Evolutionary conservation across 2,888 invertebrate species (phyloP).

Genomic region (Chloroclystis v-ata): DNA sequence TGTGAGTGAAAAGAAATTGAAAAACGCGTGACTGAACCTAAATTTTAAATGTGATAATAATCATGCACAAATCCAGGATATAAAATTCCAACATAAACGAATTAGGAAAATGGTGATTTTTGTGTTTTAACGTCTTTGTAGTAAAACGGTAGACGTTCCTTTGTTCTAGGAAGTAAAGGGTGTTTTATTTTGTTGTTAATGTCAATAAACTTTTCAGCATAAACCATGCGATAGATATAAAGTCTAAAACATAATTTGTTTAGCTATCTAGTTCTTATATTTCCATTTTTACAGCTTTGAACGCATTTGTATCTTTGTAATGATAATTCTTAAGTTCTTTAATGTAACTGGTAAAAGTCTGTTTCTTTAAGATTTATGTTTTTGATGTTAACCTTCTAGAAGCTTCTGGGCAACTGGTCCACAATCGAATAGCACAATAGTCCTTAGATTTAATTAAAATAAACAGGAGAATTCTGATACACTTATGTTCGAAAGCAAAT

Average conservation of each 20-base stretch:
- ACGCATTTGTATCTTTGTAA: slow-evolving; percentile 14
- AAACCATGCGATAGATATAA: too few species aligned
- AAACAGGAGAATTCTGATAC: slow-evolving; percentile 1
- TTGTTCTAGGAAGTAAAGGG: slow-evolving; percentile 17
- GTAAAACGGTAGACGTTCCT: slow-evolving; percentile 30
- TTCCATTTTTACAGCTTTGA: slow-evolving; percentile 12
- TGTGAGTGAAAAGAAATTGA: slow-evolving; percentile 7
- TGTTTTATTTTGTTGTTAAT: slow-evolving; percentile 13
- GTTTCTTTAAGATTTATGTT: neutral
- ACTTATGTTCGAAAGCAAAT: slow-evolving; percentile 17
- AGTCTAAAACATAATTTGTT: too few species aligned
- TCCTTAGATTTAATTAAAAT: slow-evolving; percentile 1
- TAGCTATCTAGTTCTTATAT: slow-evolving; percentile 1
- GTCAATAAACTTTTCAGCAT: too few species aligned
- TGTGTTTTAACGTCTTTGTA: slow-evolving; percentile 17
- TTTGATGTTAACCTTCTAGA: neutral
- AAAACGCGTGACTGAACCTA: neutral
- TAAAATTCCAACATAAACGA: neutral
- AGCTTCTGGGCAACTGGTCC: neutral
- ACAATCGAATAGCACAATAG: neutral
- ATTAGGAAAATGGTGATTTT: slow-evolving; percentile 4
- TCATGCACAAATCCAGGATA: neutral
- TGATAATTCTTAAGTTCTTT: too few species aligned
- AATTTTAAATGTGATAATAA: slow-evolving; percentile 1
- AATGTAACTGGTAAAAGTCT: slow-evolving; percentile 15